Conservation (phyloP, 1,140 invertebrate genomes). For the Pristionchus pacificus region DNA sequence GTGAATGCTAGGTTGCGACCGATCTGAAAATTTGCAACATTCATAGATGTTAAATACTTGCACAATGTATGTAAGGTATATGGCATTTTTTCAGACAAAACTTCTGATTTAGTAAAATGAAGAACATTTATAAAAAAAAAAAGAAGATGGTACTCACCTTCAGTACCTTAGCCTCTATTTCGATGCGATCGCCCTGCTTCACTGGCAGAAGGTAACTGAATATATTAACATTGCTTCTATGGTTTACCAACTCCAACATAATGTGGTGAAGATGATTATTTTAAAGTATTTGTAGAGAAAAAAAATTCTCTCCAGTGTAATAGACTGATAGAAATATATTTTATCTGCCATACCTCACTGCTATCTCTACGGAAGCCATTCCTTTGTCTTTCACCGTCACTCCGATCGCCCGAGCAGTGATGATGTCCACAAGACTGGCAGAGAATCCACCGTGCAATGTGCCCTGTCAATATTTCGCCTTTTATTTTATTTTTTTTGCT, state of each 20-base stretch:
- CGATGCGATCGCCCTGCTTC: slow-evolving; percentile 71
- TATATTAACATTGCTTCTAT: not conserved
- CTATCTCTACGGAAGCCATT: slow-evolving; percentile 73
- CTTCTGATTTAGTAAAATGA: too few relatives aligned
- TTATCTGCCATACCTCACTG: slow-evolving; percentile 67
- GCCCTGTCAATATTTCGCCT: not conserved
- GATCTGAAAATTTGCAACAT: slow-evolving; percentile 44
- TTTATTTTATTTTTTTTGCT: not conserved
- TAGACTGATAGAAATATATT: slow-evolving; percentile 56
- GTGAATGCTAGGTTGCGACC: slow-evolving; percentile 74
- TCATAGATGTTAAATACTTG: too few relatives aligned
- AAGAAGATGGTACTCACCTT: slow-evolving; percentile 56
- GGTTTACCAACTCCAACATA: not conserved
- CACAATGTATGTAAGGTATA: too few relatives aligned
- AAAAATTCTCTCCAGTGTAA: slow-evolving; percentile 68
- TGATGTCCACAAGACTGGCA: slow-evolving; percentile 73
- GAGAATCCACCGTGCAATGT: slow-evolving; percentile 48
- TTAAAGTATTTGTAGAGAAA: slow-evolving; percentile 8
- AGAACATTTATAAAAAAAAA: too few relatives aligned
- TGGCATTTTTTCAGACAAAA: too few relatives aligned
- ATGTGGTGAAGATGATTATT: too few relatives aligned
- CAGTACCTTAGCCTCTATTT: slow-evolving; percentile 72
- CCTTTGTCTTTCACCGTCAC: slow-evolving; percentile 66
- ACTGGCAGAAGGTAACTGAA: slow-evolving; percentile 67
- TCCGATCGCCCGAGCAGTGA: slow-evolving; percentile 71